phyloP scores from a whole-genome alignment of 2,113 vertebrate species.

The Lamprologus ornatipinnis region DNA sequence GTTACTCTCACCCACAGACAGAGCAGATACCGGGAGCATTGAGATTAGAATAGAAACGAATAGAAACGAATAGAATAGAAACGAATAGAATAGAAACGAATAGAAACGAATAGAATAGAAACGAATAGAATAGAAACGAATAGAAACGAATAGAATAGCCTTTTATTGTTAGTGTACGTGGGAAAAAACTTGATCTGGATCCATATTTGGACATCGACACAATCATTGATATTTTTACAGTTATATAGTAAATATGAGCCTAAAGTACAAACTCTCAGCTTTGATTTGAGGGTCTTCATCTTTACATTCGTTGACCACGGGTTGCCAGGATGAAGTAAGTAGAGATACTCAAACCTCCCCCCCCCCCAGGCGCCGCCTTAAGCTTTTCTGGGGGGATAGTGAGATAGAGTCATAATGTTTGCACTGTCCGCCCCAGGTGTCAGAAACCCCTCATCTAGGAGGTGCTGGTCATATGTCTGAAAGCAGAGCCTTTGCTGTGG shows the following conservation, averaged over 20 bases:
- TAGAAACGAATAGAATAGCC: background rate
- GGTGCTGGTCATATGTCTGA: background rate
- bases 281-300: background rate
- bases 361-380: fast-evolving
- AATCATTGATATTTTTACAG: background rate
- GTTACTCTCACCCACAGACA: background rate
- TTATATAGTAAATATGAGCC: background rate
- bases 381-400: background rate
- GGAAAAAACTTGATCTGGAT: background rate
- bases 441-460: background rate
- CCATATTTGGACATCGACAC: background rate
- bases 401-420: background rate
- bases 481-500: background rate
- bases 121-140: background rate
- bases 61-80: no score
- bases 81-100: background rate
- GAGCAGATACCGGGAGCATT: background rate
- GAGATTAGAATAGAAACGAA: background rate
- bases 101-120: background rate
- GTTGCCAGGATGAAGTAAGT: background rate
- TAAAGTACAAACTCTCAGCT: background rate
- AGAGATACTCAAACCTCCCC: background rate
- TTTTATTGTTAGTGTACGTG: background rate
- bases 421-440: background rate
- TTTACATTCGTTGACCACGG: fast-evolving